Evolutionary conservation across 2,797 vertebrate species (phyloP).

Genomic region (Coregonus suidteri): DNA sequence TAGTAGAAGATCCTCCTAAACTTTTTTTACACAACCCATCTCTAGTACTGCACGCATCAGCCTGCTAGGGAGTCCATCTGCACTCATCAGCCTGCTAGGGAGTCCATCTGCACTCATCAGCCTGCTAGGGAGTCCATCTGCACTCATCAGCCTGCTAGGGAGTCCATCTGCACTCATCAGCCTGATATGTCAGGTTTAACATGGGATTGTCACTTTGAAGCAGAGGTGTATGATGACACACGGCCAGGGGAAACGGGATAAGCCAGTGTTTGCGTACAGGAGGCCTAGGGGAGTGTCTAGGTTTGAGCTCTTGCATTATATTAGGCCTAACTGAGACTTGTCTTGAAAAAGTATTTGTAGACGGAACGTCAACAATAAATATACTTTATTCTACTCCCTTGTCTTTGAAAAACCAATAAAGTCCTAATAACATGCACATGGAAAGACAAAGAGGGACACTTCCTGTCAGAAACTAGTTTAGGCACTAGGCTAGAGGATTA

Average conservation of each 20-base stretch:
- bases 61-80: no score
- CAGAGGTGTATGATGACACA: no score
- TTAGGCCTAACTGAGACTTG: not conserved
- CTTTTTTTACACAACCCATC: no score
- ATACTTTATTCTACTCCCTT: not conserved
- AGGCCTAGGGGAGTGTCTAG: not conserved
- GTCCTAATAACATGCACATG: not conserved
- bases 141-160: no score
- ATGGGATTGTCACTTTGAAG: no score
- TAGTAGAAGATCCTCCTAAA: not conserved
- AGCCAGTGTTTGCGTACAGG: not conserved
- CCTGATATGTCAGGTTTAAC: no score
- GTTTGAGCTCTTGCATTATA: not conserved
- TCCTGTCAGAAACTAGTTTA: not conserved
- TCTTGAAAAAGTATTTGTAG: not conserved
- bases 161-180: no score
- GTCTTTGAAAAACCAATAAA: not conserved
- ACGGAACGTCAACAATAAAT: not conserved
- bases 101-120: no score
- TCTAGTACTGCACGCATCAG: no score
- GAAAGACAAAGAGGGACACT: not conserved
- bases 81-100: no score
- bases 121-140: no score
- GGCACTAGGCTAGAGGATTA: not conserved
- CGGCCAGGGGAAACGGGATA: not conserved